Conservation (phyloP, 1,140 invertebrate species). For the Musca vetustissima region DNA sequence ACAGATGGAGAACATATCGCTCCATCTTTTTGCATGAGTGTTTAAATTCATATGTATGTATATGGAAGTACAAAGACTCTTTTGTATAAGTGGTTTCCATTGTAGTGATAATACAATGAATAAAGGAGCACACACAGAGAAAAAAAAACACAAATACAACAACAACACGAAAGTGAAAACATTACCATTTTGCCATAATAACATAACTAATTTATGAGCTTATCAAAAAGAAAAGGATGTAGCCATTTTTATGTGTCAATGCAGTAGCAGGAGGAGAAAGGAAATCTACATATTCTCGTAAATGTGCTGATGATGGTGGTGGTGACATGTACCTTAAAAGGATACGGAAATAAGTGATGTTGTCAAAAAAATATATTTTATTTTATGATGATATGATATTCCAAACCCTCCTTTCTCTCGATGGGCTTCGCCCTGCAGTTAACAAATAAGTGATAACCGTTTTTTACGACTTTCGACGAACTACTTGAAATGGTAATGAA, state of each 20-base stretch:
- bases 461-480: conserved; percentile 11
- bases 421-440: background rate
- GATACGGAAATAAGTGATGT: conserved; percentile 21
- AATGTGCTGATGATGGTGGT: background rate
- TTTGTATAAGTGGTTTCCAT: too few relatives aligned
- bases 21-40: too few relatives aligned
- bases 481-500: too few relatives aligned
- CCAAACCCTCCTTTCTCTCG: too few relatives aligned
- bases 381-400: conserved; percentile 19
- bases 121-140: too few relatives aligned
- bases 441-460: conserved; percentile 17
- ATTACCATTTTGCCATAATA: conserved; percentile 3
- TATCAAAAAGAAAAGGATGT: conserved; percentile 21
- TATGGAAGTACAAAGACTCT: too few relatives aligned
- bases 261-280: background rate
- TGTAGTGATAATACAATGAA: too few relatives aligned
- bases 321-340: background rate
- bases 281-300: background rate
- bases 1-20: too few relatives aligned
- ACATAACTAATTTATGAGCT: conserved; percentile 18
- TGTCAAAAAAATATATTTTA: background rate
- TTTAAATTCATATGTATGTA: too few relatives aligned
- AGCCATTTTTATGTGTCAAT: conserved; percentile 4
- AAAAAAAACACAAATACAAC: background rate
- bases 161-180: background rate